Evolutionary conservation across 1,140 invertebrate genomes (phyloP).

Genomic region (Formica exsecta): DNA sequence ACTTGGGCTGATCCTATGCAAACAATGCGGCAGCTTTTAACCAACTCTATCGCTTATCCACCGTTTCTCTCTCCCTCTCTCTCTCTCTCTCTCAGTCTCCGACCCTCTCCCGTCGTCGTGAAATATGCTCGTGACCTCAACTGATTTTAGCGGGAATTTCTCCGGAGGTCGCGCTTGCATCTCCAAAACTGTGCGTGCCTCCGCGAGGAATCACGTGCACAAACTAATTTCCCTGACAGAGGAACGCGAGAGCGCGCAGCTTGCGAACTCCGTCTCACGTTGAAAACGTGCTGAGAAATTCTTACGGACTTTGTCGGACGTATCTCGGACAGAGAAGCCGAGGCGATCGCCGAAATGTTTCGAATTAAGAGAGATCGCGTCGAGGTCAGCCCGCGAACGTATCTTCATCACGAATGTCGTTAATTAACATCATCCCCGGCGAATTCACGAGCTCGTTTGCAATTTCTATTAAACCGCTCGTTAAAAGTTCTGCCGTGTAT

Average conservation of each 20-base stretch:
- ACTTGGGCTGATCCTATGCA: slow-evolving; percentile 50
- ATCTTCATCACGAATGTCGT: not conserved
- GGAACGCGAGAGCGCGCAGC: slow-evolving; percentile 66
- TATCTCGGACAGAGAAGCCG: not conserved
- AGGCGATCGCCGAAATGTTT: slow-evolving; percentile 11
- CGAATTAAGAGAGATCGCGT: not conserved
- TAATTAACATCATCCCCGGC: slow-evolving; percentile 31
- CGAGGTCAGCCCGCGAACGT: not conserved
- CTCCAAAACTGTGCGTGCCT: slow-evolving; percentile 75
- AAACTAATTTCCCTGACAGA: slow-evolving; percentile 78
- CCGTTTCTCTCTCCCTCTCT: too few relatives aligned
- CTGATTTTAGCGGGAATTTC: slow-evolving; percentile 27
- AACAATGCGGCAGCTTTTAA: slow-evolving; percentile 42
- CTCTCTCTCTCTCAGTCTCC: not conserved
- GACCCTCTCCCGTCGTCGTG: not conserved
- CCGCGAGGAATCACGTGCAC: slow-evolving; percentile 78
- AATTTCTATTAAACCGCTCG: slow-evolving; percentile 41
- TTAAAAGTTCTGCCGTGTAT: slow-evolving; percentile 47
- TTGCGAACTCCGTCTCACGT: slow-evolving; percentile 27
- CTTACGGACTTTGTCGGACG: slow-evolving; percentile 43
- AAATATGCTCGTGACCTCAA: slow-evolving; percentile 10
- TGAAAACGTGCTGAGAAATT: slow-evolving; percentile 73
- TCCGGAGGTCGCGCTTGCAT: slow-evolving; percentile 45
- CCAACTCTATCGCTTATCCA: slow-evolving; percentile 44
- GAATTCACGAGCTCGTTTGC: slow-evolving; percentile 28